Evolutionary conservation across 2,113 vertebrate genomes (phyloP), one percentile per base, ranked within the genome.

Genomic region (Caranx ignobilis): DNA sequence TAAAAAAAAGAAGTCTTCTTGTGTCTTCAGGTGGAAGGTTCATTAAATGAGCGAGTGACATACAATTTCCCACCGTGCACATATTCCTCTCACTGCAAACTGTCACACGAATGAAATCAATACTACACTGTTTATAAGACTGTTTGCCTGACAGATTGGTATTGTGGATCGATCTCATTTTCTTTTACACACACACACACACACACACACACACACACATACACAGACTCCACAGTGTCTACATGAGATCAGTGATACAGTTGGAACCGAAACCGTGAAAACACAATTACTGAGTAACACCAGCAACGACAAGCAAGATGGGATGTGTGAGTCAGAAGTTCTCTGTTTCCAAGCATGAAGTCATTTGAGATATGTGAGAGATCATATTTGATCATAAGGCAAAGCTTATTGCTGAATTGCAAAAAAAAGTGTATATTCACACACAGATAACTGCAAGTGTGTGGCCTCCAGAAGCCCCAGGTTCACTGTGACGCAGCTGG

Each of bases 171-270:
- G 37, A 74, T 79, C 50, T 64, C 32, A 75, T 48, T 88, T 71
- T 37, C 92, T 93, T 90, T 95, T 16, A 16, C 94, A 94, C 92
- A 84, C 92, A 93, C 84, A 94, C 79, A 70, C 89, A 9, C 6
- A 70, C 89, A 9, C 6, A 41, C 39, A 95, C 12, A 16, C 94
- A 94, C 92, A 84, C 92, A 93, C 85, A 94, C 79, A 70, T 88
- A 2, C 6, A 10, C 39, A 41, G 1, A 41, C 39, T 92, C 78
- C 94, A 93, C 5, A 92, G 92, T 32, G 85, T 88, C 0, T 5
- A 77, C 61, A 94, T 85, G 47, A 95, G 91, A 71, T 95, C 74
- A 71, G 67, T 85, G 41, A 95, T 92, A 61, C 50, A 91, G 77
- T 91, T 89, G 78, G 92, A 94, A 94, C 26, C 26, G 26, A 26